Conservation (phyloP, 2,888 invertebrate species). For the Anthophora plumipes region DNA sequence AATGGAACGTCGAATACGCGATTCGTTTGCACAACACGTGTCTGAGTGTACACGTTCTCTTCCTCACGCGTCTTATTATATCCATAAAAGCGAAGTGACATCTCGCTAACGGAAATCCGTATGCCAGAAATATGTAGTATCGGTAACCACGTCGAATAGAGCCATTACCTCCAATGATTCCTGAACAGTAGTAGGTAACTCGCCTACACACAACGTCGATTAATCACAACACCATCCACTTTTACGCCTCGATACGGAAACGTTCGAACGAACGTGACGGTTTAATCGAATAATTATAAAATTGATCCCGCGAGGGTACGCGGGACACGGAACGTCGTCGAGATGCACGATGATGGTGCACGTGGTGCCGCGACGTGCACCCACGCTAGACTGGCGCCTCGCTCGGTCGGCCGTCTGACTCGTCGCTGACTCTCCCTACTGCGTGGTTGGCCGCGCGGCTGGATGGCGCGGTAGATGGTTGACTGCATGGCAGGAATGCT, state of each 20-base stretch:
- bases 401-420: constrained; percentile 80
- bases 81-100: not conserved
- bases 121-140: not conserved
- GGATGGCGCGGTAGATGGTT: constrained; percentile 60
- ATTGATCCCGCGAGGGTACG: not conserved
- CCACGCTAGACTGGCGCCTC: constrained; percentile 82
- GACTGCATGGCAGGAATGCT: constrained; percentile 55
- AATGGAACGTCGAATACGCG: not conserved
- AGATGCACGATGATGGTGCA: constrained; percentile 44
- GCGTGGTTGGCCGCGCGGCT: constrained; percentile 60
- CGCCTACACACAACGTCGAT: constrained; percentile 13
- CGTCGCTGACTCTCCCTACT: constrained; percentile 83
- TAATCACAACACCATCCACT: constrained; percentile 51
- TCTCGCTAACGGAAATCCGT: not conserved
- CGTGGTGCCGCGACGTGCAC: constrained; percentile 80
- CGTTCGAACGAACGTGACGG: not conserved
- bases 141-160: not conserved
- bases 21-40: constrained; percentile 18
- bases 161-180: constrained; percentile 45
- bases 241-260: not conserved
- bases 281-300: not conserved
- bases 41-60: not conserved
- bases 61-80: too few relatives aligned
- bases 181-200: not conserved
- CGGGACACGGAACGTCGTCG: not conserved